A percentile compares a stretch with the other conserved stretches of the same genome.
Conservation (phyloP, 2,888 invertebrate genomes). For the Timandra comae region DNA sequence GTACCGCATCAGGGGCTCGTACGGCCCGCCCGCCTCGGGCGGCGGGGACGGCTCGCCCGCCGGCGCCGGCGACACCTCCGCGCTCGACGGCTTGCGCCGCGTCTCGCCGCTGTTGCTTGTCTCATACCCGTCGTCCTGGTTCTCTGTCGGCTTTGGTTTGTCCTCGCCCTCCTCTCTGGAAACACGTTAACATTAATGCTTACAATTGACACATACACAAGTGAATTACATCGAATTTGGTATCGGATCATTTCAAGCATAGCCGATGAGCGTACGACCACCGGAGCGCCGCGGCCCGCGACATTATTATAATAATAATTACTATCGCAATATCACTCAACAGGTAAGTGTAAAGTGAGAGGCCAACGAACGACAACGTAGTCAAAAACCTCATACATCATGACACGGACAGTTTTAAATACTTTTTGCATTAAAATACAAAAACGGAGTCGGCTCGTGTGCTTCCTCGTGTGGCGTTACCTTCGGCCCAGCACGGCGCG, state of each 20-base stretch:
- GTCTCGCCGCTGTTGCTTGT: slow-evolving; percentile 83
- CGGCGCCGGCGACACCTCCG: slow-evolving; percentile 48
- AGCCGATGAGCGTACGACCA: too few relatives aligned
- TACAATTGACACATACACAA: too few relatives aligned
- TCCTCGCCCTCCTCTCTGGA: slow-evolving; percentile 69
- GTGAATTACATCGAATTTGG: too few relatives aligned
- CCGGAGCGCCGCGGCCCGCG: too few relatives aligned
- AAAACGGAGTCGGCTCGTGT: neutral
- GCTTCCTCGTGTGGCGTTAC: neutral
- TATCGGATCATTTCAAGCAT: too few relatives aligned
- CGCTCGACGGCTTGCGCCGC: slow-evolving; percentile 63
- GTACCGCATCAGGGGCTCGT: slow-evolving; percentile 45
- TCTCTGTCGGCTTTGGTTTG: slow-evolving; percentile 80
- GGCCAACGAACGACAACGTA: neutral
- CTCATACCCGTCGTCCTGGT: slow-evolving; percentile 93
- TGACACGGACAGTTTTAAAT: neutral
- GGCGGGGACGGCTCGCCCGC: slow-evolving; percentile 44
- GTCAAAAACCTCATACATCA: slow-evolving; percentile 1
- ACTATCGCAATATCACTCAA: too few relatives aligned
- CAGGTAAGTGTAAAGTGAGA: too few relatives aligned
- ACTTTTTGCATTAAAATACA: neutral
- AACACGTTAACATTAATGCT: too few relatives aligned
- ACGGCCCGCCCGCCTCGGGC: slow-evolving; percentile 37
- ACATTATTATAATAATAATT: too few relatives aligned
- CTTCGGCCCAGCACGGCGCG: neutral